These are phyloP conservation scores for Dicranocentrus wangi DNA, from an alignment of 2,888 invertebrate genomes.

Conservation along the genomic window DNA sequence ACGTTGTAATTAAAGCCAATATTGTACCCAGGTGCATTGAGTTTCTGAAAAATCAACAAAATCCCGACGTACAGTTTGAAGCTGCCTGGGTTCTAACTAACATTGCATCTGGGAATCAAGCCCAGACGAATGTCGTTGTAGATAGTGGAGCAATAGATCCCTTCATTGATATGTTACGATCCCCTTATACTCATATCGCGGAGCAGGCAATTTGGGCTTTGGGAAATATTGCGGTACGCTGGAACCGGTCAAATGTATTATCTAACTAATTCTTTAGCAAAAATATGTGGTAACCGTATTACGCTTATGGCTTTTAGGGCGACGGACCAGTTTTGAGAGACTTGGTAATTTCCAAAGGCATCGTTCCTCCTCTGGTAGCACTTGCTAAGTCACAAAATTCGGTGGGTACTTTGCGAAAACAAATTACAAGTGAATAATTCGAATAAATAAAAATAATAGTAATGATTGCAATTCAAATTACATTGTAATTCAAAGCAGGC, in stretches of 20 bases:
- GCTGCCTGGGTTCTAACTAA: constrained; percentile 98
- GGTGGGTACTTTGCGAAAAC: constrained; percentile 74
- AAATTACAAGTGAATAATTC: no score
- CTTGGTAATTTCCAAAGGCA: constrained; percentile 83
- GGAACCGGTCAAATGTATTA: no score
- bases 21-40: constrained; percentile 88
- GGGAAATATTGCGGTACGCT: constrained; percentile 88
- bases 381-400: constrained; percentile 81
- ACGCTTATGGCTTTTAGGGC: no score
- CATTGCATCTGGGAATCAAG: constrained; percentile 94
- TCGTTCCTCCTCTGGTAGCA: constrained; percentile 82
- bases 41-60: constrained; percentile 79
- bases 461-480: no score
- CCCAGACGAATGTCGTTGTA: constrained; percentile 91
- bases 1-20: constrained; percentile 87
- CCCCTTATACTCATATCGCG: constrained; percentile 82
- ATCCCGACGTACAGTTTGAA: constrained; percentile 90
- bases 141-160: constrained; percentile 89
- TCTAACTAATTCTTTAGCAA: no score
- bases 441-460: no score
- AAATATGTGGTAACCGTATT: no score
- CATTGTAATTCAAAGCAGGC: no score
- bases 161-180: constrained; percentile 83
- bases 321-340: constrained; percentile 89
- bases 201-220: constrained; percentile 98